Evolutionary conservation across 2,113 vertebrate genomes (phyloP).

Genomic region (Microcebus jonahi): DNA sequence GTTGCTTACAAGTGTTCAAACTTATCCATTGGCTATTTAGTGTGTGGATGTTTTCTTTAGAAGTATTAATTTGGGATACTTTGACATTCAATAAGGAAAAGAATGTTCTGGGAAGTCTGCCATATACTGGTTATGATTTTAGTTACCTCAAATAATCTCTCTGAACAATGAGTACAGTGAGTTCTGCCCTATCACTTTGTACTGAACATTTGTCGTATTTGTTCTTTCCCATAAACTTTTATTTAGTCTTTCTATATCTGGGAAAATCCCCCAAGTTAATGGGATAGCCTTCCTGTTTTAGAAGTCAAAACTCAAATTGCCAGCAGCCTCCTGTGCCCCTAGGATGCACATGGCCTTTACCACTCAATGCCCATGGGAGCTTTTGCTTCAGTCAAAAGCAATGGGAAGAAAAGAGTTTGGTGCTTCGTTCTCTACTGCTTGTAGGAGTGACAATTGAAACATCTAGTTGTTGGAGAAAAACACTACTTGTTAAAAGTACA

Average conservation of each 20-base stretch:
- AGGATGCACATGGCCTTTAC: background rate
- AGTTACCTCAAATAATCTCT: background rate
- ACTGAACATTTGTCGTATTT: background rate
- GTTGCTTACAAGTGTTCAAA: background rate
- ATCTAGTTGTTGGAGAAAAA: background rate
- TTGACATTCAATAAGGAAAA: background rate
- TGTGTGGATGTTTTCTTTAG: background rate
- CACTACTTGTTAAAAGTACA: background rate
- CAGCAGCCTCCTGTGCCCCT: background rate
- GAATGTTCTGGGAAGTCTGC: background rate
- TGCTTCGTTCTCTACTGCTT: background rate
- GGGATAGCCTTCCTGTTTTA: background rate
- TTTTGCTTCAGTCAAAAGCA: background rate
- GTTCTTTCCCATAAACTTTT: background rate
- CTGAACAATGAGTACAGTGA: background rate
- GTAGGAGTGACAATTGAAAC: background rate
- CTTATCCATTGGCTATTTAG: background rate
- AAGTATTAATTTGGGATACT: slow-evolving; percentile 8
- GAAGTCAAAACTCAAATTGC: background rate
- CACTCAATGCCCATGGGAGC: background rate
- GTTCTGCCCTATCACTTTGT: background rate
- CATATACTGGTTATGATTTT: background rate
- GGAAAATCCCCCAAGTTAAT: background rate
- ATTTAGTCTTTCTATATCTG: background rate
- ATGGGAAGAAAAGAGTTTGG: background rate